Conservation (phyloP, 2,888 invertebrate genomes). For the Agonopterix subpropinquella region DNA sequence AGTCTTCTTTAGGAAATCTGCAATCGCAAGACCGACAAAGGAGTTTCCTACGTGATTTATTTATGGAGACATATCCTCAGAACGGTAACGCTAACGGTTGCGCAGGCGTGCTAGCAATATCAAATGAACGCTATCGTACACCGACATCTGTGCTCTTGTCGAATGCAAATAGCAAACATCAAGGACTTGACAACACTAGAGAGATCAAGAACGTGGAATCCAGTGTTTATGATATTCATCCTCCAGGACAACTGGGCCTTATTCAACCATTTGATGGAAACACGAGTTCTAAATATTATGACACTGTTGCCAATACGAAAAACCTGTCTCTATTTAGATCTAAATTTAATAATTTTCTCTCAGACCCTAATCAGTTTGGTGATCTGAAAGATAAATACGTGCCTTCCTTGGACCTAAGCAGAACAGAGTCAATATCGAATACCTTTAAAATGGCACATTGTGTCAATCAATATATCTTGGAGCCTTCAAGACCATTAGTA, state of each 20-base stretch:
- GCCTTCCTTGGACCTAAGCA: too few species aligned
- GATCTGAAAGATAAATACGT: background rate
- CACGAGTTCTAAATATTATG: too few species aligned
- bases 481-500: too few species aligned
- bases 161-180: slow-evolving; percentile 61
- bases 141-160: slow-evolving; percentile 55
- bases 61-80: slow-evolving; percentile 63
- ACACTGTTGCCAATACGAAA: too few species aligned
- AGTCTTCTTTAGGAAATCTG: slow-evolving; percentile 46
- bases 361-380: background rate
- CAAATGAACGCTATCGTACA: slow-evolving; percentile 57
- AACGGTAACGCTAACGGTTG: slow-evolving; percentile 66
- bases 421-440: too few species aligned
- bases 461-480: too few species aligned
- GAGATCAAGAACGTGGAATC: background rate
- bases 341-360: background rate
- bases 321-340: too few species aligned
- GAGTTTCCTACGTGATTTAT: slow-evolving; percentile 63
- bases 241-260: slow-evolving; percentile 13
- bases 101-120: slow-evolving; percentile 61
- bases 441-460: too few species aligned
- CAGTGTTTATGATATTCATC: slow-evolving; percentile 12
- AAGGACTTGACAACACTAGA: slow-evolving; percentile 27
- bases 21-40: slow-evolving; percentile 55
- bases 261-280: too few species aligned